phyloP scores from a whole-genome alignment of 92 coral and sea anemone genomes.

The Palythoa grandis region DNA sequence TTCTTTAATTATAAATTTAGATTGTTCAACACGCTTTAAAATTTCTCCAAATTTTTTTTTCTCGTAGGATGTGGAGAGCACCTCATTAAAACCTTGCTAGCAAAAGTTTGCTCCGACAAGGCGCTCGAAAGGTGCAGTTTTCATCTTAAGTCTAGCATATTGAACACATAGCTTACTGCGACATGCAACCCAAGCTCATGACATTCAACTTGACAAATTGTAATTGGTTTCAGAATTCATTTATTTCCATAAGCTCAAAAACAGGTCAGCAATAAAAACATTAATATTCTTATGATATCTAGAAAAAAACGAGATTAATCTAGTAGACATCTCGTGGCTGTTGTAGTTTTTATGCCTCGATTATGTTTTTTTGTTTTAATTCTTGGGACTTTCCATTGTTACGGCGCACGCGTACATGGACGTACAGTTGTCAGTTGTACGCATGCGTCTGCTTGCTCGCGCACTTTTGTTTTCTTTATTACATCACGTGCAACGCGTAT shows the following conservation, averaged over 20 bases:
- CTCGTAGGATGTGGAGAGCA: conserved; percentile 92
- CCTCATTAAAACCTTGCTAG: conserved; percentile 87
- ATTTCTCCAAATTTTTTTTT: neutral
- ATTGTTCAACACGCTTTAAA: neutral
- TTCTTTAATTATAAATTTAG: no score
- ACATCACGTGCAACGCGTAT: neutral
- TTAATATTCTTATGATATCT: no score
- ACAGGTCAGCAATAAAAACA: no score
- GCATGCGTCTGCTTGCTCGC: neutral
- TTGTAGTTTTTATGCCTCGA: no score
- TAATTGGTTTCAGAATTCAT: no score
- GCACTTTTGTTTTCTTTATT: neutral
- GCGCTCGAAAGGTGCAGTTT: conserved; percentile 66
- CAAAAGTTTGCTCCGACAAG: conserved; percentile 79
- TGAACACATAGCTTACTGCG: neutral
- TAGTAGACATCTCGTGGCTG: no score
- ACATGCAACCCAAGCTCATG: neutral
- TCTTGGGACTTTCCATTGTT: no score
- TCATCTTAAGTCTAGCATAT: neutral
- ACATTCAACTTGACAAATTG: no score
- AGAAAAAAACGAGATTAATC: no score
- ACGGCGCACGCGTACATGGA: no score
- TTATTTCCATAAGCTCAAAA: no score
- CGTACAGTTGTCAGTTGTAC: neutral
- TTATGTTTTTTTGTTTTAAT: no score